Base-by-base conservation (phyloP, 2,888 invertebrate genomes). In the Calephelis perditalis region DNA sequence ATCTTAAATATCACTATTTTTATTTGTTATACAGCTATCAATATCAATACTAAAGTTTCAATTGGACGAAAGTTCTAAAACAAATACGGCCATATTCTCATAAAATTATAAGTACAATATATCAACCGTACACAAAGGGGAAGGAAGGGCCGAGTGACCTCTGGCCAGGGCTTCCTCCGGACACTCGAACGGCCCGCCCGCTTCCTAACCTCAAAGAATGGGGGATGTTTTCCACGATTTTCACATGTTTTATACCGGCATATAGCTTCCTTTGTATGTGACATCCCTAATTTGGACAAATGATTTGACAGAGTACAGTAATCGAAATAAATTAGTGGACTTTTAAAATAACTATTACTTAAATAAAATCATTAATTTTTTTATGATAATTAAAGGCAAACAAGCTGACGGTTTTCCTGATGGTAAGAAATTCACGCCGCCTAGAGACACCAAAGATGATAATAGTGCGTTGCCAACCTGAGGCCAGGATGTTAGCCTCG, bases 71-170 rank as follows among this genome's bases (percentile, higher is more conserved):
- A 26, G 49, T 15, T 49, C 49, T 15, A 9, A 26, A 49, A 49
- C 49, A 49, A 49, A 49, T 47, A 40, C 56, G 61, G 49, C 61
- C 56, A 63, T 63, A 61, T 61, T 61, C 47, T 49, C 58, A 12
- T 37, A 26, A 58, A 57, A 52, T 49, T 49, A 49, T 15, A 26
- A 58, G 45, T 40, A 58, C 56, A 61, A 63, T 56, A 58, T 57
- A 55, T 55, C 55, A 55, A 40, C 7, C 36, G 36, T 36, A 49
- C 26, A 59, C 52, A 54, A 59, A 52, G 74, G 74, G 78, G 79
- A 76, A 77, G 80, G 80, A 75, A 75, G 74, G 76, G 73, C 72
- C 70, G 75, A 71, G 68, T 62, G 70, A 67, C 68, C 70, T 70
- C 70, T 69, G 72, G 71, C 71, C 70, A 69, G 68, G 69, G 66